Conservation (phyloP, 1,140 invertebrate species). For the Archivesica marissinica region DNA sequence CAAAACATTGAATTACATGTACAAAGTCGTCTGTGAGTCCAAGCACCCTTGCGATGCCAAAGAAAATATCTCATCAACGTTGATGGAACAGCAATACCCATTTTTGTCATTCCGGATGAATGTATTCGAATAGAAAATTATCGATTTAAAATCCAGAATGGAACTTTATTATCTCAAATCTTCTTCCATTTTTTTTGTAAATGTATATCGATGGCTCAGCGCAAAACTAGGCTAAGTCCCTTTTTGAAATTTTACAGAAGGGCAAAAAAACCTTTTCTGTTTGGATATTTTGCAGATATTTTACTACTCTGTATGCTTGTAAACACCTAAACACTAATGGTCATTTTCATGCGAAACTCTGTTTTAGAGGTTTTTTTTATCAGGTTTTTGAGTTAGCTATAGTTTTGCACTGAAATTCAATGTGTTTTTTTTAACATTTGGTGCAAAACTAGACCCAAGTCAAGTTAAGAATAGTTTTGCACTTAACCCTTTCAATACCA, state of each 20-base stretch:
- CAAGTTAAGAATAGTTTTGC: neutral
- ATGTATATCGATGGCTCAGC: neutral
- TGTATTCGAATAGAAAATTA: too few species aligned
- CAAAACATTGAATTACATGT: too few species aligned
- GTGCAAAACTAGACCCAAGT: neutral
- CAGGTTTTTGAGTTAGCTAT: neutral
- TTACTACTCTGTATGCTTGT: neutral
- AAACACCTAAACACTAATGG: neutral
- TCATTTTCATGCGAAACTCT: neutral
- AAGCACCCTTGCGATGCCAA: too few species aligned
- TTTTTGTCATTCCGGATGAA: too few species aligned
- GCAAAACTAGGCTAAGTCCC: neutral
- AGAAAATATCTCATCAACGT: too few species aligned
- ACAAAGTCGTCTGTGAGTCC: too few species aligned
- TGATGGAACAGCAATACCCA: too few species aligned
- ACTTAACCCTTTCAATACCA: too few species aligned
- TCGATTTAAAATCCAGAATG: too few species aligned
- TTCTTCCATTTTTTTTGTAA: too few species aligned
- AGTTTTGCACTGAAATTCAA: constrained; percentile 4
- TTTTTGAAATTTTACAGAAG: neutral
- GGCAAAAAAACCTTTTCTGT: too few species aligned
- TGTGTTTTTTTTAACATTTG: neutral
- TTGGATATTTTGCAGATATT: neutral
- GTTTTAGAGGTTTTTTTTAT: neutral
- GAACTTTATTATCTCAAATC: too few species aligned